Evolutionary conservation across 1,140 invertebrate genomes (phyloP), one percentile per base, ranked within the genome.

Genomic region (Drosophila kurseongensis): DNA sequence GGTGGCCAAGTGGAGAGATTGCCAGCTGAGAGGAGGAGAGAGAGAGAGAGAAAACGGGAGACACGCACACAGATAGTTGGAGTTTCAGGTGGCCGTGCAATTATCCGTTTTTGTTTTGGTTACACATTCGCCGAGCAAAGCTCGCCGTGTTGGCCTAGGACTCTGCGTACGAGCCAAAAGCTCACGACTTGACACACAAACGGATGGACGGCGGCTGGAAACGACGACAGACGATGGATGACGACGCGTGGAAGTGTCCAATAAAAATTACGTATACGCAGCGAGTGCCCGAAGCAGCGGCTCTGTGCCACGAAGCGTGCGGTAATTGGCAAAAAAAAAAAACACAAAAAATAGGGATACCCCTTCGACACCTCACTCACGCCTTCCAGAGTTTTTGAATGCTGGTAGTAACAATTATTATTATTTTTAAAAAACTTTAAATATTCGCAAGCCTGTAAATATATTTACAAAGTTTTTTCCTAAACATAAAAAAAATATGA

Each of bases 31-130:
- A 23, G 23, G 23, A 23, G 23, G 23, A 42, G 48, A 61, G 35
- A 50, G 55, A 38, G 35, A 42, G 42, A 36, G 32, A 63, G 36
- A 32, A 56, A 42, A 23, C 36, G 27, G 27, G 9, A 27, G 57
- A 38, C 51, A 60, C 45, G 48, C 51, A 45, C n/a, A 44, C 47
- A 41, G 48, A 75, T 40, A 68, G 62, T 62, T 48, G 42, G 50
- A 57, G 67, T 75, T 75, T 61, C 63, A 78, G 69, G 82, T 77
- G 75, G 66, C 67, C 58, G n/a, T 89, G 84, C 84, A 84, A 89
- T 88, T 88, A 89, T 88, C 62, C 38, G 84, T 89, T 88, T 75
- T 88, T 88, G 84, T 88, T 88, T 88, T 88, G 84, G 60, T 84
- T 78, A 35, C 80, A 40, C 51, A 75, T 88, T 88, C 84, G 84